Conservation (phyloP, 2,797 vertebrate species). For the Antennarius maculatus region DNA sequence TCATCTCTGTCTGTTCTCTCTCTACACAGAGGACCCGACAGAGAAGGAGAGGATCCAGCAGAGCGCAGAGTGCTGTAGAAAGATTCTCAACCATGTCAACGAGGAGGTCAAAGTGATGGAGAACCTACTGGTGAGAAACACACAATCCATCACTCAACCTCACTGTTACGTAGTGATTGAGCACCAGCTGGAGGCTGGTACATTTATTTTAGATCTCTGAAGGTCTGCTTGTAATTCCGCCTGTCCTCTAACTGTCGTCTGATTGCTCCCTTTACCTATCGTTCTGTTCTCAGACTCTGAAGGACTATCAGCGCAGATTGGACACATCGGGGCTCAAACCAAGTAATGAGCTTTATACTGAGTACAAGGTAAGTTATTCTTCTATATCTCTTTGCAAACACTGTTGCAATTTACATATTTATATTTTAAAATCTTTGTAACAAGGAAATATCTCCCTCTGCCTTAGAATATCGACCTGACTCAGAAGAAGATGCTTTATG, state of each 20-base stretch:
- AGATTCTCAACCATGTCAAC: slow-evolving; percentile 93
- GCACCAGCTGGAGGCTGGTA: slow-evolving; percentile 38
- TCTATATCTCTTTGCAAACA: not conserved
- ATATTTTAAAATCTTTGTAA: not conserved
- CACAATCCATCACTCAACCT: slow-evolving; percentile 25
- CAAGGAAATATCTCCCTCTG: not conserved
- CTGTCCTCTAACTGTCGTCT: slow-evolving; percentile 21
- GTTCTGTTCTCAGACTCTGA: slow-evolving; percentile 80
- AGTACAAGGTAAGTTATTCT: slow-evolving; percentile 84
- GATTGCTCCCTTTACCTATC: slow-evolving; percentile 33
- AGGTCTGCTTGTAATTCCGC: slow-evolving; percentile 37
- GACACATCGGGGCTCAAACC: slow-evolving; percentile 89
- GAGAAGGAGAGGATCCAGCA: slow-evolving; percentile 84
- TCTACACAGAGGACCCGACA: slow-evolving; percentile 73
- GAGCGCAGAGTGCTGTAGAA: slow-evolving; percentile 89
- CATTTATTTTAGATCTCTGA: slow-evolving; percentile 49
- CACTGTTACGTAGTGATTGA: slow-evolving; percentile 40
- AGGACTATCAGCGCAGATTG: slow-evolving; percentile 90
- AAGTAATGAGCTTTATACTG: slow-evolving; percentile 87
- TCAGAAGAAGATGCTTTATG: slow-evolving; percentile 83
- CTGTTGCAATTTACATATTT: not conserved
- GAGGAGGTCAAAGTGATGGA: slow-evolving; percentile 90
- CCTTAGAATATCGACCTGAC: slow-evolving; percentile 89
- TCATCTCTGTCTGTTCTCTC: slow-evolving; percentile 27
- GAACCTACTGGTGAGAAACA: slow-evolving; percentile 88